Base-by-base conservation (phyloP, 2,113 vertebrate genomes). In the Percopsis transmontana region DNA sequence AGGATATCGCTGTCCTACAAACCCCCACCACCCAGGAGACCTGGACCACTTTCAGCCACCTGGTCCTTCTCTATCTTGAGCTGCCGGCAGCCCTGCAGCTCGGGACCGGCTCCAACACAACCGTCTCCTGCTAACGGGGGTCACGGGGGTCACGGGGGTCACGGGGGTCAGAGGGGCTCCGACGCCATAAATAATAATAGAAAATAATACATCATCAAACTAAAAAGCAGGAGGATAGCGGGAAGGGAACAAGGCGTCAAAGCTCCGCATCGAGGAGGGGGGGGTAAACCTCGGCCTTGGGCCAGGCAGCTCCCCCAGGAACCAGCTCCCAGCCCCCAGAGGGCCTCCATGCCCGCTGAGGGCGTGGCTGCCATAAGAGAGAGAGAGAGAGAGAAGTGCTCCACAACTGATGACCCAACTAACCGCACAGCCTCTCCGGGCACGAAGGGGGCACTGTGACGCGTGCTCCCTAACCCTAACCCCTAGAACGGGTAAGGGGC, bases 1-100 rank as follows among this genome's bases (percentile, higher is more conserved):
- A 92, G 92, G 90, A 92, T 92, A 90, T 84, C 65, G 87, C 89
- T 91, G 92, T 90, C 91, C 91, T 92, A 92, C 87, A 93, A 92
- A 92, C 90, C 88, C 65, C 51, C 71, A 72, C 39, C 74, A 69
- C 91, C 81, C 89, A 38, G 12, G 92, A 91, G 92, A 91, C 83
- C 23, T 91, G 91, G 90, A 89, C 91, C 87, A 93, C 89, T 92
- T 92, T 86, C 89, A 87, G 85, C 90, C 90, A 91, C 82, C 89
- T 91, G 88, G 84, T 85, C 75, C 77, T 15, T 23, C 75, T 65
- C 24, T 41, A 73, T 70, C 20, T 42, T 85, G 39, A 48, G 42
- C 74, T 18, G 1, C 16, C 13, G 2, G n/a, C 15, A 33, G 27
- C n/a, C n/a, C n/a, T n/a, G n/a, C n/a, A 47, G n/a, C 14, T 5